Percentiles rank a stretch among this genome's conserved stretches.
These are phyloP conservation scores for Coelopa frigida DNA, from an alignment of 1,140 invertebrate genomes.

Conservation along the genomic window DNA sequence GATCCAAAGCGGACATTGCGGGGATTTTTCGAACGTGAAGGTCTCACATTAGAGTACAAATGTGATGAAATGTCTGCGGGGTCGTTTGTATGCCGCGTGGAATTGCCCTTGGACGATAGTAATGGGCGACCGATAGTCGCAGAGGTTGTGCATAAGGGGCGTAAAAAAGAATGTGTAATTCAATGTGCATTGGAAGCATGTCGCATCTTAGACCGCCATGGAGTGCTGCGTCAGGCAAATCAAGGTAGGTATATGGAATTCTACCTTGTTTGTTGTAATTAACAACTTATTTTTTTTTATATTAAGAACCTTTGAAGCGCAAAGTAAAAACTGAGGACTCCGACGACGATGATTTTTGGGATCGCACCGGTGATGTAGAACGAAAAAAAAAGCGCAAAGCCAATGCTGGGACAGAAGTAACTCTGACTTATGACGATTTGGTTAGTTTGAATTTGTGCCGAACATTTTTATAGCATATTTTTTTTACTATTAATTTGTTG, in stretches of 20 bases:
- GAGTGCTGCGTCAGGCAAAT: constrained; percentile 67
- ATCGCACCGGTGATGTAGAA: constrained; percentile 89
- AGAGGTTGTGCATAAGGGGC: constrained; percentile 79
- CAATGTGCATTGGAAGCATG: constrained; percentile 94
- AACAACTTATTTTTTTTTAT: constrained; percentile 15
- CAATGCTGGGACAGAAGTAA: constrained; percentile 51
- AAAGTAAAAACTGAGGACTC: constrained; percentile 62
- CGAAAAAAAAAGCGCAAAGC: constrained; percentile 67
- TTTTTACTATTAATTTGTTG: neutral
- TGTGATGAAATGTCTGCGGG: constrained; percentile 73
- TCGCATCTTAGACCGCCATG: constrained; percentile 77
- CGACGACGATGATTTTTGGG: constrained; percentile 95
- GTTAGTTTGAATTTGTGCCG: constrained; percentile 47
- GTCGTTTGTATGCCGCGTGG: constrained; percentile 63
- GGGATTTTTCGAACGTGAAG: constrained; percentile 94
- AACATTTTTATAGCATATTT: neutral
- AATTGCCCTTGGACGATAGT: constrained; percentile 70
- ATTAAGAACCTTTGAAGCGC: constrained; percentile 50
- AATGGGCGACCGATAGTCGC: constrained; percentile 67
- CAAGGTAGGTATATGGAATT: constrained; percentile 46
- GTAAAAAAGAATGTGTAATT: constrained; percentile 90
- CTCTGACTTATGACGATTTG: constrained; percentile 71
- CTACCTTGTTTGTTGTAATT: neutral
- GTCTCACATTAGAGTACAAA: constrained; percentile 75
- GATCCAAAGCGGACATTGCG: constrained; percentile 93